phyloP scores from a whole-genome alignment of 2,113 vertebrate species.

The Nothoprocta pentlandii region DNA sequence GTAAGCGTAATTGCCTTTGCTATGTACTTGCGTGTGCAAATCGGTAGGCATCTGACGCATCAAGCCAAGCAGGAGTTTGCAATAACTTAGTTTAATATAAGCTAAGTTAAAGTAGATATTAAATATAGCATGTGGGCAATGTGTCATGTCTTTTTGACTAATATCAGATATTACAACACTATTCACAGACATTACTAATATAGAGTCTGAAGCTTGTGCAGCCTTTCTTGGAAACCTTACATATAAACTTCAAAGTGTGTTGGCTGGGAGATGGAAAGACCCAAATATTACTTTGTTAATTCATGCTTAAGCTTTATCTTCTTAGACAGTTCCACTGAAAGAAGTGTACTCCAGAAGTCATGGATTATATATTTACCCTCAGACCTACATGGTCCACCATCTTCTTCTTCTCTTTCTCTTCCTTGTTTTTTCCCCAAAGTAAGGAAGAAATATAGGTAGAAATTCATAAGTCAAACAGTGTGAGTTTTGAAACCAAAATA shows the following conservation, averaged over 20 bases:
- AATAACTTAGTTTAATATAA: not conserved
- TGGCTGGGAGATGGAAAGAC: not conserved
- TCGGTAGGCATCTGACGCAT: not conserved
- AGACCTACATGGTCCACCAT: not conserved
- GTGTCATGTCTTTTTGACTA: not conserved
- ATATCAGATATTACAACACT: not conserved
- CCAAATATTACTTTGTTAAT: not conserved
- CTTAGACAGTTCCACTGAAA: not conserved
- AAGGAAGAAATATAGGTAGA: not conserved
- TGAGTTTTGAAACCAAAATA: not conserved
- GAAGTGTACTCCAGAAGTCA: not conserved
- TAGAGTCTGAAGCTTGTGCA: not conserved
- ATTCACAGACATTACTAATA: not conserved
- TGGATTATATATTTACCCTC: not conserved
- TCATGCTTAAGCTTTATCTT: not conserved
- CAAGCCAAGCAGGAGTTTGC: not conserved
- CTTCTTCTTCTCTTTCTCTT: not conserved
- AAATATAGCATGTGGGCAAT: not conserved
- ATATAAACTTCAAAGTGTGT: not conserved
- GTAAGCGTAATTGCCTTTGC: slow-evolving; percentile 48
- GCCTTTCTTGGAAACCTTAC: not conserved
- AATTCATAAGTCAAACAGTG: not conserved
- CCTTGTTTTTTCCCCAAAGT: not conserved
- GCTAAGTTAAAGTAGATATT: not conserved
- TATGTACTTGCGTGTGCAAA: not conserved